These are phyloP conservation scores for Tragopan temminckii DNA, from an alignment of 2,797 vertebrate species.

Conservation along the genomic window DNA sequence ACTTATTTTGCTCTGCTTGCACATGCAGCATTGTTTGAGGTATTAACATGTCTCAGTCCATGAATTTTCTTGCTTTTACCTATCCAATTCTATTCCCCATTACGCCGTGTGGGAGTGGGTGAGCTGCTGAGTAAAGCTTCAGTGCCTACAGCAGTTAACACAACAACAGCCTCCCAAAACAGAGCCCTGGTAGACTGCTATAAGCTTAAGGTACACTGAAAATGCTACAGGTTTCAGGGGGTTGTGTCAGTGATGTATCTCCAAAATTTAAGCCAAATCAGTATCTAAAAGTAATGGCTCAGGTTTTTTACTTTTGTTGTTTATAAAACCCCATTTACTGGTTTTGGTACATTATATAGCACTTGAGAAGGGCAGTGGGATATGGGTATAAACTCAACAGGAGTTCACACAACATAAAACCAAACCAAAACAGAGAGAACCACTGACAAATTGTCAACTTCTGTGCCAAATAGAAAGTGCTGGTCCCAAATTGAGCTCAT, in stretches of 20 bases:
- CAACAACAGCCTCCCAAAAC: background rate
- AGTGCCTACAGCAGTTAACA: background rate
- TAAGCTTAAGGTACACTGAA: background rate
- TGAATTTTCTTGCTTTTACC: background rate
- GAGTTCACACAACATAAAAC: background rate
- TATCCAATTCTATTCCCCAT: background rate
- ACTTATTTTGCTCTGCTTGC: background rate
- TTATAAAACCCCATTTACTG: background rate
- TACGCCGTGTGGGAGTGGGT: background rate
- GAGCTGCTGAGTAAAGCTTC: background rate
- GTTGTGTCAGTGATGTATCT: background rate
- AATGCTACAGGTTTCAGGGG: background rate
- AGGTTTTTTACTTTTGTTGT: background rate
- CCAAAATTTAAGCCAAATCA: background rate
- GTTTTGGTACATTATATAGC: background rate
- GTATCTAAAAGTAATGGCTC: background rate
- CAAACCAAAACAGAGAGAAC: background rate
- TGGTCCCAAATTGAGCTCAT: background rate
- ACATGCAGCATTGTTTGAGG: background rate
- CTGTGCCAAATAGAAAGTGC: background rate
- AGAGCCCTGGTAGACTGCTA: fast-evolving
- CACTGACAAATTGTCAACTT: background rate
- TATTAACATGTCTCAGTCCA: background rate
- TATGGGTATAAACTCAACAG: background rate
- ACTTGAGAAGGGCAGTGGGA: background rate